These are phyloP conservation scores for Drosophila parthenogenetica DNA, from an alignment of 2,888 invertebrate genomes.

Conservation along the genomic window DNA sequence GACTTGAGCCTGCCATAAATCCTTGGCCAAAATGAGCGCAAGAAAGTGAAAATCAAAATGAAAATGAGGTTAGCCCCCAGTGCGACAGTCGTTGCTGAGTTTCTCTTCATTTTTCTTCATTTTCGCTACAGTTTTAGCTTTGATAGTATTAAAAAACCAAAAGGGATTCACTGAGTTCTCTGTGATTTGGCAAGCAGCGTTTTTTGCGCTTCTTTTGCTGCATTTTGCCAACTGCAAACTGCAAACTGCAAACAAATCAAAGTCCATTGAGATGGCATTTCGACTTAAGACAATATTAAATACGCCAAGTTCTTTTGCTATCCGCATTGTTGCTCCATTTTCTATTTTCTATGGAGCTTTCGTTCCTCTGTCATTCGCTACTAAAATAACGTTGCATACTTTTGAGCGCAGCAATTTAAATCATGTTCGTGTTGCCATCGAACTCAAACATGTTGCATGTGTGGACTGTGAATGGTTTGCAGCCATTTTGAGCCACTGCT, in stretches of 20 bases:
- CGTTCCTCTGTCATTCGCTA: not conserved
- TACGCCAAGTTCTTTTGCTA: slow-evolving; percentile 6
- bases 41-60: slow-evolving; percentile 62
- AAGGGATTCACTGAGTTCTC: not conserved
- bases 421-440: slow-evolving; percentile 9
- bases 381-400: slow-evolving; percentile 30
- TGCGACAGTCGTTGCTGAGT: not conserved
- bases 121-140: slow-evolving; percentile 16
- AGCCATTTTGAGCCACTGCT: too few species aligned
- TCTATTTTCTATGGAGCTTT: not conserved
- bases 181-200: slow-evolving; percentile 8
- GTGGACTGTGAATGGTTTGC: slow-evolving; percentile 6
- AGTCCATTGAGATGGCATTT: slow-evolving; percentile 52
- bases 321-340: not conserved
- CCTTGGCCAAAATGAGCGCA: slow-evolving; percentile 67
- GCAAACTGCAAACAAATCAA: slow-evolving; percentile 56
- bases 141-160: slow-evolving; percentile 49
- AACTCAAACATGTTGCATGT: slow-evolving; percentile 42
- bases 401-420: not conserved
- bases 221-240: slow-evolving; percentile 3
- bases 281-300: slow-evolving; percentile 47
- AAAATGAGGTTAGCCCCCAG: slow-evolving; percentile 48
- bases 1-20: slow-evolving; percentile 56
- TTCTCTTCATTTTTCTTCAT: not conserved
- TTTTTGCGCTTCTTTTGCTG: too few species aligned